Evolutionary conservation across 2,113 vertebrate genomes (phyloP).

Genomic region (Leptosomus discolor): DNA sequence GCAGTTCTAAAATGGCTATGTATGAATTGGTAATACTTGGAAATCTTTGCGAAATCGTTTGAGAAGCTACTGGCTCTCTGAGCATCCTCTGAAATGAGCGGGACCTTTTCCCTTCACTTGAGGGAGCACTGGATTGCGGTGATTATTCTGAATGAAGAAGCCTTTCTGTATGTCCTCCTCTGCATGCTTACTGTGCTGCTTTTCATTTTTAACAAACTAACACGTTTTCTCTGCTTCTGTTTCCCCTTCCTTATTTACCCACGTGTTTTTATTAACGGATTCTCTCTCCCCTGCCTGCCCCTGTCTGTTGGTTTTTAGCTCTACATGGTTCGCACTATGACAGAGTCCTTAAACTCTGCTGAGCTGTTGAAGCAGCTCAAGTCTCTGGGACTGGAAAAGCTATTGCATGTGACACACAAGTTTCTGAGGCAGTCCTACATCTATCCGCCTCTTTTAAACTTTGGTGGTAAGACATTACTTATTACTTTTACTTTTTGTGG

Average conservation of each 20-base stretch:
- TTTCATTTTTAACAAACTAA: conserved; percentile 70
- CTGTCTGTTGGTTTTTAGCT: conserved; percentile 83
- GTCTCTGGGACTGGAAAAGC: conserved; percentile 83
- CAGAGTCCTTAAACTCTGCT: conserved; percentile 82
- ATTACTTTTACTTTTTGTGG: conserved; percentile 64
- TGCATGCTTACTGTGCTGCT: conserved; percentile 33
- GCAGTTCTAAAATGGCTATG: neutral
- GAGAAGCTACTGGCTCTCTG: neutral
- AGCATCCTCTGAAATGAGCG: neutral
- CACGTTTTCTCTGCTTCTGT: conserved; percentile 44
- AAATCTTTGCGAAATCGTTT: neutral
- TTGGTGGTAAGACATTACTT: conserved; percentile 82
- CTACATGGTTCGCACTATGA: conserved; percentile 85
- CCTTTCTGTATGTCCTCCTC: neutral
- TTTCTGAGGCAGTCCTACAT: conserved; percentile 85
- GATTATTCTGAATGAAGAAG: neutral
- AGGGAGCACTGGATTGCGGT: neutral
- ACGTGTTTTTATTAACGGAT: conserved; percentile 70
- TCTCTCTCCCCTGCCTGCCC: conserved; percentile 72
- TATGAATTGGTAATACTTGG: neutral
- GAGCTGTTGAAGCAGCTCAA: conserved; percentile 85
- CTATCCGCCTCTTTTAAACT: conserved; percentile 84
- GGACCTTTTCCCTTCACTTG: neutral
- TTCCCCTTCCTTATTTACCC: conserved; percentile 54
- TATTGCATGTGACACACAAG: conserved; percentile 84